phyloP scores from a whole-genome alignment of 2,797 vertebrate species.

The Hippoglossus hippoglossus region DNA sequence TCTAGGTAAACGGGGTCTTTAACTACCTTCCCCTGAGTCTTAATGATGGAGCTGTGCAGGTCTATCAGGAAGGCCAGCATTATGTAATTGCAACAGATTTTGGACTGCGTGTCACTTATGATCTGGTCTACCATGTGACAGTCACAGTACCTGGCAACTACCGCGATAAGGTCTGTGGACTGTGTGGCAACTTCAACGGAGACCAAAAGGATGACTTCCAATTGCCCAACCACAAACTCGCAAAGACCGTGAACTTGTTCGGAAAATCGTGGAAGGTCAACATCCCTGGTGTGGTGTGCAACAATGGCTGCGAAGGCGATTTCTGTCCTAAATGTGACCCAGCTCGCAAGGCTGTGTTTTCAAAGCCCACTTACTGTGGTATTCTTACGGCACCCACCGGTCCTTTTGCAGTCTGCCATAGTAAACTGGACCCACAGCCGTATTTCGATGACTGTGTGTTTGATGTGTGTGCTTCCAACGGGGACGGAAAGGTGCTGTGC shows the following conservation, averaged over 20 bases:
- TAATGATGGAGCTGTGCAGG: slow-evolving; percentile 64
- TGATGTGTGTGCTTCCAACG: slow-evolving; percentile 72
- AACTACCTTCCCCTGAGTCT: slow-evolving; percentile 76
- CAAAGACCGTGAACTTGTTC: slow-evolving; percentile 73
- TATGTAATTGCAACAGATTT: slow-evolving; percentile 73
- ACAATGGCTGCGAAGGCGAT: slow-evolving; percentile 68
- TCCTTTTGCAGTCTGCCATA: slow-evolving; percentile 76
- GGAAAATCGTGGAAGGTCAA: slow-evolving; percentile 73
- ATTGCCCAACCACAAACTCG: slow-evolving; percentile 69
- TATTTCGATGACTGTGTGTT: slow-evolving; percentile 82
- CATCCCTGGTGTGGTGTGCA: slow-evolving; percentile 65
- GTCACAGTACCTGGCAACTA: slow-evolving; percentile 81
- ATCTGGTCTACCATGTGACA: slow-evolving; percentile 72
- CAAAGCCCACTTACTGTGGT: slow-evolving; percentile 72
- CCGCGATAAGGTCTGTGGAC: slow-evolving; percentile 71
- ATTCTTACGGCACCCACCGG: slow-evolving; percentile 68
- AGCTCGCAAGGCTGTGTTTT: slow-evolving; percentile 64
- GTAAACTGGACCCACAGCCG: slow-evolving; percentile 62
- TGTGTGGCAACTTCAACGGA: slow-evolving; percentile 83
- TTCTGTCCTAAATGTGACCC: slow-evolving; percentile 68
- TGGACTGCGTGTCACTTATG: slow-evolving; percentile 80
- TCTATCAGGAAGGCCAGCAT: slow-evolving; percentile 64
- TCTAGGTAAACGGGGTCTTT: slow-evolving; percentile 79
- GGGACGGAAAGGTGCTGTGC: slow-evolving; percentile 76
- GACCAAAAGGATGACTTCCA: slow-evolving; percentile 75